A percentile compares a stretch with the other conserved stretches of the same genome.
phyloP scores from a whole-genome alignment of 2,113 vertebrate genomes.

The Rhabdomys dilectus region DNA sequence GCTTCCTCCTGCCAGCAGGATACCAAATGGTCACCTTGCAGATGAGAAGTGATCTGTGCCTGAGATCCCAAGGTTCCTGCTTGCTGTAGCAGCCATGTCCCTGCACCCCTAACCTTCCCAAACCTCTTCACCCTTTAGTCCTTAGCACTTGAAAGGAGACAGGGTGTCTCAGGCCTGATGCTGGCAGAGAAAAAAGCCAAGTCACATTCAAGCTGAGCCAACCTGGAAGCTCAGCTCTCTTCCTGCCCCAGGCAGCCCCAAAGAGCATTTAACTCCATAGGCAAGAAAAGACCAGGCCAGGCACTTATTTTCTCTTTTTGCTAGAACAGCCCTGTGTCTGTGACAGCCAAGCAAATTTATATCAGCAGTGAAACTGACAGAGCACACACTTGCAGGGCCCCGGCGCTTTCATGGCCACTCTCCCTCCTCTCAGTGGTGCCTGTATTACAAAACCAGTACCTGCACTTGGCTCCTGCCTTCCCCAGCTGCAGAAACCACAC shows the following conservation, averaged over 20 bases:
- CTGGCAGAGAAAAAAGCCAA: fast-evolving
- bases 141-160: background rate
- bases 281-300: background rate
- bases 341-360: slow-evolving; percentile 15
- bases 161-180: fast-evolving
- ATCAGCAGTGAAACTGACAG: background rate
- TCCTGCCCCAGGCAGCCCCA: background rate
- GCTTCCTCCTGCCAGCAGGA: background rate
- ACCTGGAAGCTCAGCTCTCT: fast-evolving
- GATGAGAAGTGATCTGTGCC: background rate
- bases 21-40: background rate
- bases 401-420: background rate
- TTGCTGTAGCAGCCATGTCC: fast-evolving
- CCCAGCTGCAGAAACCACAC: background rate
- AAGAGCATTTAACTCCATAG: background rate
- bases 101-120: fast-evolving
- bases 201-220: fast-evolving
- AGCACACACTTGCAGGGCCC: background rate
- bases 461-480: background rate
- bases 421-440: background rate
- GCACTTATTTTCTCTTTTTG: background rate
- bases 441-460: background rate
- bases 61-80: fast-evolving
- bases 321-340: background rate
- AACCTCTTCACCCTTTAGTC: background rate